Percentiles rank a stretch among this genome's conserved stretches.
Conservation (phyloP, 2,888 invertebrate species). For the Liposcelis brunnea region DNA sequence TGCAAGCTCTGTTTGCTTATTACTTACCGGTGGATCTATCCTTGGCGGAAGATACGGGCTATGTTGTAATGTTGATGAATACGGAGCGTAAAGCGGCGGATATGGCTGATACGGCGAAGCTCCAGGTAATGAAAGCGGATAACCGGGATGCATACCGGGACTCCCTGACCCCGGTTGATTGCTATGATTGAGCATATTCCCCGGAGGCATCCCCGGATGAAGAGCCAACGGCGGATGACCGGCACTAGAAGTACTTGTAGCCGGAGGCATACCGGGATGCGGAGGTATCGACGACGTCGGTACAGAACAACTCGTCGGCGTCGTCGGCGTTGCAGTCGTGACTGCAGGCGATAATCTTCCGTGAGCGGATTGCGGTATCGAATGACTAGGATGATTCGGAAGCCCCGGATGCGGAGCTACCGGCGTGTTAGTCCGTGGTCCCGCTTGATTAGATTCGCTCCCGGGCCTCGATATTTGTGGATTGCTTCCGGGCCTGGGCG, state of each 20-base stretch:
- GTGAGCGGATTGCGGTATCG: no score
- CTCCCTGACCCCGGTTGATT: neutral
- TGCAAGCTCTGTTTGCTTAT: no score
- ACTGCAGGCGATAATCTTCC: slow-evolving; percentile 14
- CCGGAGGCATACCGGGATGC: slow-evolving; percentile 7
- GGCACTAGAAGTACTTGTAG: neutral
- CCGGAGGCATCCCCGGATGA: slow-evolving; percentile 4
- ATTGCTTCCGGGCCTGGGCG: neutral
- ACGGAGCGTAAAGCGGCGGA: slow-evolving; percentile 63
- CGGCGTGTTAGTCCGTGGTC: slow-evolving; percentile 7
- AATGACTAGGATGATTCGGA: slow-evolving; percentile 10
- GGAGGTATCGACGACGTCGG: slow-evolving; percentile 7
- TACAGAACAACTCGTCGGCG: slow-evolving; percentile 8
- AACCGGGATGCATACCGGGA: slow-evolving; percentile 11
- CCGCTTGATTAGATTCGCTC: neutral
- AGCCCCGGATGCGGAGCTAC: slow-evolving; percentile 13
- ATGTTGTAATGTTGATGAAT: slow-evolving; percentile 46
- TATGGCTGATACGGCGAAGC: slow-evolving; percentile 29
- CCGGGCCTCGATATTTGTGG: neutral
- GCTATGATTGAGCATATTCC: neutral
- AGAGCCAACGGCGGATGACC: slow-evolving; percentile 9
- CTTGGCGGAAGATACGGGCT: slow-evolving; percentile 47
- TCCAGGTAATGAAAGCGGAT: slow-evolving; percentile 25
- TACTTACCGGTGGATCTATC: slow-evolving; percentile 6
- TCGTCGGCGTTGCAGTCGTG: slow-evolving; percentile 17